phyloP scores from a whole-genome alignment of 2,888 invertebrate species.

The Tetranychus truncatus region DNA sequence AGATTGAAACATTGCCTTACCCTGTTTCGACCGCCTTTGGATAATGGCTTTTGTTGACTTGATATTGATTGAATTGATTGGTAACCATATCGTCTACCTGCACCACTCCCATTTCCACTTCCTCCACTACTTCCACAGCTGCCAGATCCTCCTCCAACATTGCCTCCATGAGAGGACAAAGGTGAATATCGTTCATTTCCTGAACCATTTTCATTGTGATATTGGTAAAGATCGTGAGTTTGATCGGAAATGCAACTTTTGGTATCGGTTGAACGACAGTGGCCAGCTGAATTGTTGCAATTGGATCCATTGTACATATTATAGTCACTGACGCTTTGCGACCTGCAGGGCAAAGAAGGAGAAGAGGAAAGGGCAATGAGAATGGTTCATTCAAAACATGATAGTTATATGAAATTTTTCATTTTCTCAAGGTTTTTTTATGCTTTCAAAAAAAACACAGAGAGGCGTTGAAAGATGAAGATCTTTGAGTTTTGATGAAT shows the following conservation, averaged over 20 bases:
- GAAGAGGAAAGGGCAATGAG: neutral
- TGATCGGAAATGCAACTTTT: neutral
- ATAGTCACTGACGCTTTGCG: neutral
- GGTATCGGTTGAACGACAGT: neutral
- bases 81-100: constrained; percentile 8
- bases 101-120: neutral
- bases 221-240: neutral
- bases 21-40: constrained; percentile 27
- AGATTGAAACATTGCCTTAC: constrained; percentile 17
- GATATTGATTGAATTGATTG: constrained; percentile 6
- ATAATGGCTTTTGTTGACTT: constrained; percentile 21
- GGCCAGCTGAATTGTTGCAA: neutral
- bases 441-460: too few species aligned
- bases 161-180: neutral
- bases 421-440: too few species aligned
- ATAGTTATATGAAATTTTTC: neutral
- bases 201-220: neutral
- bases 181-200: neutral
- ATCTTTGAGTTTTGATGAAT: too few species aligned
- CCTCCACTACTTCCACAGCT: neutral
- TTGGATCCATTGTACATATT: constrained; percentile 8
- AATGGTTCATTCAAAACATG: neutral
- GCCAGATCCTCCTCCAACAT: neutral
- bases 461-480: too few species aligned
- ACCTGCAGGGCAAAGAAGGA: neutral